Base-by-base conservation (phyloP, 2,888 invertebrate species). In the Diaprepes abbreviatus region DNA sequence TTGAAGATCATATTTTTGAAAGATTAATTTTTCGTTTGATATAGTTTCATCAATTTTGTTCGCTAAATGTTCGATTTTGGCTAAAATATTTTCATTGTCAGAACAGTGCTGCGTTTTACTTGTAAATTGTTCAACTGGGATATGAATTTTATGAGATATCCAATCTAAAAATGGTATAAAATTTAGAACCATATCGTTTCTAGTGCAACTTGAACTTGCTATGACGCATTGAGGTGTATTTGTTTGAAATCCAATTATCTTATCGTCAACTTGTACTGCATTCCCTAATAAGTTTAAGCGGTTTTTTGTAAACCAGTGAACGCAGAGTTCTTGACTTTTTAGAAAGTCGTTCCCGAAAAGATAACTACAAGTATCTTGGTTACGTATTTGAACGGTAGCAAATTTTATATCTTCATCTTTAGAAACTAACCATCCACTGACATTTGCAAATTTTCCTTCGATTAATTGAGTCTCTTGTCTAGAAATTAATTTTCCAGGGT, bases 181-280 rank as follows among this genome's bases (percentile, higher is more conserved):
- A 10, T 48, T 45, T 2, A 65, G 14, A 17, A 65, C 12, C 35
- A 58, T 43, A 12, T 65, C 65, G n/a, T 57, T 65, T n/a, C 24
- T 36, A n/a, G 35, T 48, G 28, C 65, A 65, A n/a, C 33, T 33
- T 1, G 10, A 6, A 48, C 12, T 38, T 1, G 12, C 7, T 5
- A 7, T 3, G 1, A 14, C 4, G 21, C 65, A 65, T 2, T 12
- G 3, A 0, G 58, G 65, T 4, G 57, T 58, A 14, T n/a, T 33
- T 14, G 65, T 65, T 65, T 65, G 57, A 14, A 36, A 58, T 3
- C 65, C 65, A n/a, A 65, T 50, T 2, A 65, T 36, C 36, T 57
- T 58, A 31, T 38, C 31, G 6, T 58, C 14, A 2, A 57, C 7
- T 12, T 31, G 45, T 2, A 58, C 58, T 3, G 58, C 10, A 43